phyloP scores from a whole-genome alignment of 2,797 vertebrate genomes.

The Pangasius mekongensis region DNA sequence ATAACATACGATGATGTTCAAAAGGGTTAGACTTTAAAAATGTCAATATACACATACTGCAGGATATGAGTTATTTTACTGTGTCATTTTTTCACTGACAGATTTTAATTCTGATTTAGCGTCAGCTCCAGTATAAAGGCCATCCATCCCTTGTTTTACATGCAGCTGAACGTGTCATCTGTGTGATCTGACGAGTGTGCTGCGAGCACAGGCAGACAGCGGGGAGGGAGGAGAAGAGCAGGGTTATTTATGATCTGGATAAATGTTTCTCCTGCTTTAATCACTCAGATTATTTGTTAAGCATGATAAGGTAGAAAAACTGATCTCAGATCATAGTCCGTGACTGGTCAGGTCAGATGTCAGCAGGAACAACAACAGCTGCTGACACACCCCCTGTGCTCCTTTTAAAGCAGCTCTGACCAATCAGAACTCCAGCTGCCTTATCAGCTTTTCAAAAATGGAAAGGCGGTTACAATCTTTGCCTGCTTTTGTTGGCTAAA shows the following conservation, averaged over 20 bases:
- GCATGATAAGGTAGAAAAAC: neutral
- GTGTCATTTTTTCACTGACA: neutral
- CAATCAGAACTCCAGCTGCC: conserved; percentile 55
- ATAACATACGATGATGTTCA: neutral
- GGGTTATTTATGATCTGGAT: neutral
- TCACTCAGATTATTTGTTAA: neutral
- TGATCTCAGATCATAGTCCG: conserved; percentile 27
- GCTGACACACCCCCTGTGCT: conserved; percentile 41
- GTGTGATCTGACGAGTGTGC: neutral
- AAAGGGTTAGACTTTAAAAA: neutral
- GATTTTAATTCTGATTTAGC: neutral
- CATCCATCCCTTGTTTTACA: neutral
- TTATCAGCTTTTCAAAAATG: conserved; percentile 59
- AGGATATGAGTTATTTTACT: neutral
- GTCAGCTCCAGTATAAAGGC: neutral
- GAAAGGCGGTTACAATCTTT: conserved; percentile 59
- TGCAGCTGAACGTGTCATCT: neutral
- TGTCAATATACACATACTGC: neutral
- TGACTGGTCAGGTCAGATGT: neutral
- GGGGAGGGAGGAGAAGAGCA: neutral
- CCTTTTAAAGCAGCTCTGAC: conserved; percentile 49
- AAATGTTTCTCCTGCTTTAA: neutral
- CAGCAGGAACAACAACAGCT: conserved; percentile 44
- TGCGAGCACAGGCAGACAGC: neutral
- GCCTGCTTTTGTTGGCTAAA: conserved; percentile 30